These are phyloP conservation scores for Potorous gilbertii DNA, from an alignment of 2,797 vertebrate genomes.

Conservation along the genomic window DNA sequence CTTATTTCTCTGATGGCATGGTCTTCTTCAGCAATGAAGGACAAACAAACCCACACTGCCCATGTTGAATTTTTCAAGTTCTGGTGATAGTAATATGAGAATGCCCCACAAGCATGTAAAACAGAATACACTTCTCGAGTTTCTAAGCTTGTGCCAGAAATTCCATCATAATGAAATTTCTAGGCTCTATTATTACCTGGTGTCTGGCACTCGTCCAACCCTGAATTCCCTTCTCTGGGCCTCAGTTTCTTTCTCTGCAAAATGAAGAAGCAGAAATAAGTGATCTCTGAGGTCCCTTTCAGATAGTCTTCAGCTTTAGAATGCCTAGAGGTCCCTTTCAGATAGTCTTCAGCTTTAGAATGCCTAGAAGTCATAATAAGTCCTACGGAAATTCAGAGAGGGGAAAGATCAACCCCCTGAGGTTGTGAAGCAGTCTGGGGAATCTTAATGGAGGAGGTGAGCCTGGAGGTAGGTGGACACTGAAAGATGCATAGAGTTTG, in stretches of 20 bases:
- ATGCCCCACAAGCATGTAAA: not conserved
- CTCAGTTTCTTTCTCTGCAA: not conserved
- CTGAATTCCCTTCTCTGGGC: not conserved
- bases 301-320: not conserved
- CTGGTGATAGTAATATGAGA: not conserved
- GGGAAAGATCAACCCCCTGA: not conserved
- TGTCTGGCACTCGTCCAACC: not conserved
- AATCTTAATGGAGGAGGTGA: not conserved
- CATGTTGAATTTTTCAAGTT: not conserved
- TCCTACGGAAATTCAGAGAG: not conserved
- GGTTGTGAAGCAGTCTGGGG: not conserved
- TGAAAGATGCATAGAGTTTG: not conserved
- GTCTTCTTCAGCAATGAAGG: too few species aligned
- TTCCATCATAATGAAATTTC: not conserved
- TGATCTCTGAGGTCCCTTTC: not conserved
- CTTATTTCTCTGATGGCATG: too few species aligned
- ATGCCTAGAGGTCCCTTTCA: not conserved
- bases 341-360: not conserved
- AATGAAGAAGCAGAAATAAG: not conserved
- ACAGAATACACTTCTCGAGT: not conserved
- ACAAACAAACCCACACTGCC: not conserved
- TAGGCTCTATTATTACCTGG: not conserved
- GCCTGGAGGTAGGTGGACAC: not conserved
- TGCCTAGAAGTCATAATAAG: not conserved
- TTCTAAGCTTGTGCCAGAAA: not conserved